Conservation (phyloP, 1,140 invertebrate genomes). For the Euglossa dilemma region DNA sequence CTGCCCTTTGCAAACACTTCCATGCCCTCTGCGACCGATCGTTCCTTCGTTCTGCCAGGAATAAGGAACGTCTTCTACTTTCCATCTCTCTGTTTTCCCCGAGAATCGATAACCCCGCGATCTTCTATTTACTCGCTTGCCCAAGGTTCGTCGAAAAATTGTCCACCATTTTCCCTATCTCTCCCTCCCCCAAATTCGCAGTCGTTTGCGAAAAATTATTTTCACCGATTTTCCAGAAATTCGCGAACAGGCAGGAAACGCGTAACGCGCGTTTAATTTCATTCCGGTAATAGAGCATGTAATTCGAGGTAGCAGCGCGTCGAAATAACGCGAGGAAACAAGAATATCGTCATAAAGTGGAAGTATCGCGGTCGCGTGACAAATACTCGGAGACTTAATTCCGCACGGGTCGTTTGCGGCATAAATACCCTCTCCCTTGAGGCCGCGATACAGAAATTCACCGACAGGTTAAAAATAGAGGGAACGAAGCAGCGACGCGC, state of each 20-base stretch:
- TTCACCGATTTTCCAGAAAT: too few relatives aligned
- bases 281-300: background rate
- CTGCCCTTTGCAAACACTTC: slow-evolving; percentile 6
- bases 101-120: background rate
- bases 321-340: background rate
- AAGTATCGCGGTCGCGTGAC: background rate
- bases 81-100: too few relatives aligned
- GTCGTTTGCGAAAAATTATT: background rate
- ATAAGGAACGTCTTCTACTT: background rate
- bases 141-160: background rate
- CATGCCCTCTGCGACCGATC: slow-evolving; percentile 22
- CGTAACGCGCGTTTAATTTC: slow-evolving; percentile 2
- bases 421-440: background rate
- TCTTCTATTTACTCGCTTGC: too few relatives aligned
- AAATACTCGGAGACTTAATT: slow-evolving; percentile 2
- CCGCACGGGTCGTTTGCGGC: background rate
- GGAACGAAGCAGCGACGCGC: background rate
- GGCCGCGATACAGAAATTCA: background rate
- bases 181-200: background rate
- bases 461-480: background rate
- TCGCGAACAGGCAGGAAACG: background rate
- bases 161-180: background rate
- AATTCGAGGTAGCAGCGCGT: background rate
- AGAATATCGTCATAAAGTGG: background rate
- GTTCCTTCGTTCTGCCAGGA: background rate